Conservation (phyloP, 2,888 invertebrate species). For the Hypolimnas misippus region DNA sequence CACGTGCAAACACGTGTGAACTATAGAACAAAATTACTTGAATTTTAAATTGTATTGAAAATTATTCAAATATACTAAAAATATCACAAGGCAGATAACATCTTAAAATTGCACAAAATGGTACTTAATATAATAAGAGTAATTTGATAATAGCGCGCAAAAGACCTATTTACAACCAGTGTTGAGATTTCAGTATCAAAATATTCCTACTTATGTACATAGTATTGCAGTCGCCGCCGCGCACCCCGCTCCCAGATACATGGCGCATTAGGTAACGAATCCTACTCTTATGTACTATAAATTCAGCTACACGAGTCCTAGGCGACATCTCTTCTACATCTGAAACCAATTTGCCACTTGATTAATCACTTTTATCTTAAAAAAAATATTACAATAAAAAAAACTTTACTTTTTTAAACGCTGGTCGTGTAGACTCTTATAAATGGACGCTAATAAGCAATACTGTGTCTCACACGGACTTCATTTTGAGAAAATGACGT, state of each 20-base stretch:
- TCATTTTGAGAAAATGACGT: too few relatives aligned
- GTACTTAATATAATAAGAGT: background rate
- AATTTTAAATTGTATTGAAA: too few relatives aligned
- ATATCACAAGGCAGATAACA: too few relatives aligned
- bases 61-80: too few relatives aligned
- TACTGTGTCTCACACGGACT: too few relatives aligned
- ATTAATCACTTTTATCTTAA: too few relatives aligned
- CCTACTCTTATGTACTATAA: slow-evolving; percentile 1
- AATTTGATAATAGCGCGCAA: background rate
- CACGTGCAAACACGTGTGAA: too few relatives aligned
- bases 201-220: background rate
- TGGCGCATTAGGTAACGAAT: background rate
- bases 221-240: background rate
- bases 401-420: too few relatives aligned
- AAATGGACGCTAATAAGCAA: too few relatives aligned
- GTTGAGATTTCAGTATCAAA: slow-evolving; percentile 18
- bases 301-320: background rate
- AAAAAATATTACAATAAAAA: too few relatives aligned
- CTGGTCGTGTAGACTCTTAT: too few relatives aligned
- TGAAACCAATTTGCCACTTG: too few relatives aligned
- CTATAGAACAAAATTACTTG: background rate
- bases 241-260: background rate
- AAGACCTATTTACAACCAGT: background rate
- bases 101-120: background rate
- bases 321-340: slow-evolving; percentile 15